phyloP scores from a whole-genome alignment of 1,140 invertebrate genomes.

The Nautilus pompilius region DNA sequence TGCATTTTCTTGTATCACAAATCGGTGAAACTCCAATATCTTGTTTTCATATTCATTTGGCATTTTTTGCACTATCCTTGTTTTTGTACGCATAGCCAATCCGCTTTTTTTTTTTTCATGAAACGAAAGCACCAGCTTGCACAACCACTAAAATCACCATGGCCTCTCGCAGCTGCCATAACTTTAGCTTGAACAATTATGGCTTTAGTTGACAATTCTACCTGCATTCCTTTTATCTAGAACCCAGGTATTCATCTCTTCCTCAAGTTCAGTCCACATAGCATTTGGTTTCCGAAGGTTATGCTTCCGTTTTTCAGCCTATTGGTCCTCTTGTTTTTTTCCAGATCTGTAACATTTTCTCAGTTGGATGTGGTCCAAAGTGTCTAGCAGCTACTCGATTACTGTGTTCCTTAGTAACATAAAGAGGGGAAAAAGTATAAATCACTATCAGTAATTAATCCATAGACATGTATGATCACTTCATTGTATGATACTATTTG shows the following conservation, averaged over 20 bases:
- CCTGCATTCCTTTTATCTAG: not conserved
- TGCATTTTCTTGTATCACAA: constrained; percentile 12
- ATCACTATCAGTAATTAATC: no score
- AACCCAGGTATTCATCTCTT: not conserved
- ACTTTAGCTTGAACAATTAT: not conserved
- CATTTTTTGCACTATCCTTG: constrained; percentile 23
- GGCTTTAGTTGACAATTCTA: not conserved
- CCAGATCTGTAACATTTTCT: not conserved
- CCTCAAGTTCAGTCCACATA: not conserved
- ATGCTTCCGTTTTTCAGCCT: not conserved
- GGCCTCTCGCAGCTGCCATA: not conserved
- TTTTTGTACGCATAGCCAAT: constrained; percentile 12
- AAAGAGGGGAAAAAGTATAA: no score
- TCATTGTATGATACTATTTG: no score
- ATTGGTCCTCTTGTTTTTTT: not conserved
- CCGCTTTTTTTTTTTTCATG: constrained; percentile 14
- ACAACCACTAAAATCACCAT: constrained; percentile 13
- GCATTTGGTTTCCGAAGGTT: not conserved
- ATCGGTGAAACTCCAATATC: constrained; percentile 12
- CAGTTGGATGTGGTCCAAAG: not conserved
- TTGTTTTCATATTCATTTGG: constrained; percentile 13
- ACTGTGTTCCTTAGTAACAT: not conserved
- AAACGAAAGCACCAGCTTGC: constrained; percentile 19
- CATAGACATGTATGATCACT: no score
- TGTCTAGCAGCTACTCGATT: not conserved